These are phyloP conservation scores for Caerostris darwini DNA, from an alignment of 1,140 invertebrate species.

Conservation along the genomic window DNA sequence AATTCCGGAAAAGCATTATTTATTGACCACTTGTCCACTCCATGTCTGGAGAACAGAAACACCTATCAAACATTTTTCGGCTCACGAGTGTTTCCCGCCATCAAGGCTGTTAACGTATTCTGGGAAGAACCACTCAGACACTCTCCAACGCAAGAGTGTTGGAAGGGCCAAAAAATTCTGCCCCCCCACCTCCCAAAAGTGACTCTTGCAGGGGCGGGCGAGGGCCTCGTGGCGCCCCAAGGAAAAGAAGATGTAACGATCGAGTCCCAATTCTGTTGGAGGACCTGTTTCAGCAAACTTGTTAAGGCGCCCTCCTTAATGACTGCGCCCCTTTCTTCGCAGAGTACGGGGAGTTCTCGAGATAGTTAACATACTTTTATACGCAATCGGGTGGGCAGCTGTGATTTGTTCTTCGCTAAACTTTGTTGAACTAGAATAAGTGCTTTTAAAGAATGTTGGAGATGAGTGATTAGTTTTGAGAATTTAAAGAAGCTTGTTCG, in stretches of 20 bases:
- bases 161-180: neutral
- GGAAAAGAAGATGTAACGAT: neutral
- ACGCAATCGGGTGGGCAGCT: neutral
- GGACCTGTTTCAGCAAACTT: neutral
- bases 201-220: too few species aligned
- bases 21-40: neutral
- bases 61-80: neutral
- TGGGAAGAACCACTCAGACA: neutral
- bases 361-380: neutral
- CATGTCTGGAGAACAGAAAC: neutral
- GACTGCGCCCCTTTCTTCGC: neutral
- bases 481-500: neutral
- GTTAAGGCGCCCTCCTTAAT: neutral
- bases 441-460: neutral
- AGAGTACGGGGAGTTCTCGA: neutral
- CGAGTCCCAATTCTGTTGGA: neutral
- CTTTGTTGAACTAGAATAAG: neutral
- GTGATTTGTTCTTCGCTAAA: neutral
- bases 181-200: too few species aligned
- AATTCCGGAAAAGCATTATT: neutral
- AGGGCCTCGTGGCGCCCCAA: neutral
- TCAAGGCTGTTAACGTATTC: slow-evolving; percentile 6
- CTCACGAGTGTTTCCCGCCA: neutral
- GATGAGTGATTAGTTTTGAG: neutral
- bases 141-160: neutral